Base-by-base conservation (phyloP, 2,113 vertebrate species). In the Tor tambroides region DNA sequence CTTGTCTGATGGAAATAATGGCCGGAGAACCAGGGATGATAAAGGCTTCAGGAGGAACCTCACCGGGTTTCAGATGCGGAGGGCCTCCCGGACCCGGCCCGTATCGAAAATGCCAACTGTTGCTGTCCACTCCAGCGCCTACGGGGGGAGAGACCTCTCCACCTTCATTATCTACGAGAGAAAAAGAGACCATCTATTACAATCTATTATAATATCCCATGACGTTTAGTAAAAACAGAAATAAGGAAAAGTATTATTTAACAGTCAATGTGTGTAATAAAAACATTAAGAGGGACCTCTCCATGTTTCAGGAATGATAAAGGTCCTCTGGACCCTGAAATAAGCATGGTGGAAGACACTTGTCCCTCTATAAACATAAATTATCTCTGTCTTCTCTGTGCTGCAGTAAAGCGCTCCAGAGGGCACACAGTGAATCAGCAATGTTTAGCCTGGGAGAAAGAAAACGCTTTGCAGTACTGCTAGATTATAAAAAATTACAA, bases 101-200 rank as follows among this genome's bases (percentile, higher is more conserved):
- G 23, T 99, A 99, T 90, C 97, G 98, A 96, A 98, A 99, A 95
- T 98, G 97, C 98, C 98, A 99, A 95, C 98, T 99, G 96, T 99
- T 99, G 94, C 97, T 98, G 95, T 99, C 98, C 92, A 99, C 96
- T 17, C 98, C 98, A 84, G 98, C 98, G 84, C 97, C 98, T 85
- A 99, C 97, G 83, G 98, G 98, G 85, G 98, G 97, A 85, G 98
- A 99, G 91, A 99, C 97, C 91, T 99, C 98, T 93, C 97, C 97
- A 0, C 96, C 98, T 91, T 98, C 97, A 91, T 95, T 96, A 91
- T 98, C 98, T 99, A 95, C 88, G 95, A 95, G 61, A 87, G 26
- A 84, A 19, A 86, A 90, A 92, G 5, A 85, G 28, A 88, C 35
- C 12, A 30, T 10, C 4, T 2, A 49, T 83, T 71, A 83, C 41